phyloP scores from a whole-genome alignment of 2,797 vertebrate species.

The Eulemur coronatus region DNA sequence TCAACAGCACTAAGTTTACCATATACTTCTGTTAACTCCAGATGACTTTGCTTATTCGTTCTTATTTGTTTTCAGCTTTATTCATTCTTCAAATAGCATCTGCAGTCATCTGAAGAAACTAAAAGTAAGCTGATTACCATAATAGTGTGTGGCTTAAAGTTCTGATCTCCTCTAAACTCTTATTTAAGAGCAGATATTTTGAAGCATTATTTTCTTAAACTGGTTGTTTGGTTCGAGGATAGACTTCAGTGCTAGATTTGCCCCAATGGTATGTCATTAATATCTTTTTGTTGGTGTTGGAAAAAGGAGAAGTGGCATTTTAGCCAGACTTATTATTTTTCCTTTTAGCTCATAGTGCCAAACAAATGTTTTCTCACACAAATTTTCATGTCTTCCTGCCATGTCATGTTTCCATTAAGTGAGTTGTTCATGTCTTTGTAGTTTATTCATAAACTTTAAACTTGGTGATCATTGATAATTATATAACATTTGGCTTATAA shows the following conservation, averaged over 20 bases:
- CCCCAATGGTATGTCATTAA: not conserved
- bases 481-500: not conserved
- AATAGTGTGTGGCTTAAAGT: not conserved
- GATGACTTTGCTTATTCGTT: not conserved
- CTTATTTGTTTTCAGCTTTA: not conserved
- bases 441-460: not conserved
- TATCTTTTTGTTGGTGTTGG: not conserved
- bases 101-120: constrained; percentile 8
- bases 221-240: constrained; percentile 15
- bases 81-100: constrained; percentile 14
- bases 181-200: not conserved
- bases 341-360: not conserved
- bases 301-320: not conserved
- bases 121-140: not conserved
- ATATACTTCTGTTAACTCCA: not conserved
- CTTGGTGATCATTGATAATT: not conserved
- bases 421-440: not conserved
- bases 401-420: not conserved
- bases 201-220: constrained; percentile 35
- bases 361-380: not conserved
- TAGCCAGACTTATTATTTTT: constrained; percentile 13
- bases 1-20: not conserved
- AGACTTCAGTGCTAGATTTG: not conserved
- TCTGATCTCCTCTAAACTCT: not conserved
- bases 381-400: not conserved